Conservation (phyloP, 1,140 invertebrate species). For the Nebria ingens region DNA sequence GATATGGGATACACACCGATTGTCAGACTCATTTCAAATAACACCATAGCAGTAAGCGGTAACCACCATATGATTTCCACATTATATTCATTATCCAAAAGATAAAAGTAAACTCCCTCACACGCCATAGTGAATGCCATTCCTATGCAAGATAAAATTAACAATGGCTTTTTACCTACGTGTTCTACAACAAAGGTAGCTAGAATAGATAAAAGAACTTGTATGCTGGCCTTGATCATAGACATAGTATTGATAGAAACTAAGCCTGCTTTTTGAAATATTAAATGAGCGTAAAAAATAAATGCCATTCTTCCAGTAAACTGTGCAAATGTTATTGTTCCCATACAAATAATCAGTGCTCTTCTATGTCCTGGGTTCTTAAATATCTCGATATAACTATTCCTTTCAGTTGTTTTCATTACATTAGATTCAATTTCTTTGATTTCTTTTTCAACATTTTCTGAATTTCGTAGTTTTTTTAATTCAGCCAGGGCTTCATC, state of each 20-base stretch:
- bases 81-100: not conserved
- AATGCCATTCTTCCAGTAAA: not conserved
- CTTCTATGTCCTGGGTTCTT: not conserved
- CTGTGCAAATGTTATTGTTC: not conserved
- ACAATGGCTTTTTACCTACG: not conserved
- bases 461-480: not conserved
- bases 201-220: not conserved
- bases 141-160: not conserved
- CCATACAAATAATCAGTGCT: not conserved
- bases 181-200: not conserved
- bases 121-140: not conserved
- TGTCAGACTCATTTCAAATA: not conserved
- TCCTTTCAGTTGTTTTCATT: not conserved
- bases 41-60: not conserved
- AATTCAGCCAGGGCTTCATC: not conserved
- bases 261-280: not conserved
- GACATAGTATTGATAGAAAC: not conserved
- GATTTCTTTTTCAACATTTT: not conserved
- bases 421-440: not conserved
- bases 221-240: not conserved
- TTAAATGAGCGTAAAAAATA: not conserved
- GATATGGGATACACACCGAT: not conserved
- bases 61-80: not conserved
- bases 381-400: not conserved
- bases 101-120: conserved; percentile 1